Evolutionary conservation across 1,140 invertebrate species (phyloP).

Genomic region (Nasonia vitripennis): DNA sequence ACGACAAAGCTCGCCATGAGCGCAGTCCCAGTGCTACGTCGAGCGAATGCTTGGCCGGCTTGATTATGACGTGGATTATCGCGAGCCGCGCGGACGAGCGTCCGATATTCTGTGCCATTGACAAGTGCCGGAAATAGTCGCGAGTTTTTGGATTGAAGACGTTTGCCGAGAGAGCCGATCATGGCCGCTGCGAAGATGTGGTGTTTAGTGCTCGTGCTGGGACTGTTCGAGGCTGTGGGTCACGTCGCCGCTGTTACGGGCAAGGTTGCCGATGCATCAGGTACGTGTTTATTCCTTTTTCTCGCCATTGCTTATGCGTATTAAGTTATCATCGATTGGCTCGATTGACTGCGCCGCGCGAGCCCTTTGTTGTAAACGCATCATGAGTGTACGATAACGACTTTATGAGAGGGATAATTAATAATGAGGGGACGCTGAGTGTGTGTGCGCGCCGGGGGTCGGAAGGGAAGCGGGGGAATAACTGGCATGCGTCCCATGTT

Average conservation of each 20-base stretch:
- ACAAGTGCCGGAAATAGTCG: background rate
- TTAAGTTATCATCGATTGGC: too few relatives aligned
- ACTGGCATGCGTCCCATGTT: too few relatives aligned
- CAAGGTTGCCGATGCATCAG: constrained; percentile 33
- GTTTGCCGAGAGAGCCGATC: background rate
- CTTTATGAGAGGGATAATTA: too few relatives aligned
- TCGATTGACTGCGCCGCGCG: too few relatives aligned
- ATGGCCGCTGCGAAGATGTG: constrained; percentile 65
- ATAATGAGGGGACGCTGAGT: too few relatives aligned
- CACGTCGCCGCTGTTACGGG: constrained; percentile 57
- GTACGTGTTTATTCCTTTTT: background rate
- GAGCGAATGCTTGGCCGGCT: constrained; percentile 22
- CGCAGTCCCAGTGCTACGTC: background rate
- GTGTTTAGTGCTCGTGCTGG: constrained; percentile 67
- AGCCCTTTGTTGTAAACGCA: too few relatives aligned
- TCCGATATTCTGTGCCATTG: background rate
- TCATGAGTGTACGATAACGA: too few relatives aligned
- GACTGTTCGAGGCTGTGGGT: constrained; percentile 63
- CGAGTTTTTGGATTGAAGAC: background rate
- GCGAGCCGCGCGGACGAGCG: background rate
- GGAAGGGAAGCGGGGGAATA: too few relatives aligned
- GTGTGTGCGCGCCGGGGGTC: too few relatives aligned
- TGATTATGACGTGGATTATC: background rate
- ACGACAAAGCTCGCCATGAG: background rate
- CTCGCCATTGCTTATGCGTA: background rate